Conservation (phyloP, 2,888 invertebrate species). For the Archips crataeganus region DNA sequence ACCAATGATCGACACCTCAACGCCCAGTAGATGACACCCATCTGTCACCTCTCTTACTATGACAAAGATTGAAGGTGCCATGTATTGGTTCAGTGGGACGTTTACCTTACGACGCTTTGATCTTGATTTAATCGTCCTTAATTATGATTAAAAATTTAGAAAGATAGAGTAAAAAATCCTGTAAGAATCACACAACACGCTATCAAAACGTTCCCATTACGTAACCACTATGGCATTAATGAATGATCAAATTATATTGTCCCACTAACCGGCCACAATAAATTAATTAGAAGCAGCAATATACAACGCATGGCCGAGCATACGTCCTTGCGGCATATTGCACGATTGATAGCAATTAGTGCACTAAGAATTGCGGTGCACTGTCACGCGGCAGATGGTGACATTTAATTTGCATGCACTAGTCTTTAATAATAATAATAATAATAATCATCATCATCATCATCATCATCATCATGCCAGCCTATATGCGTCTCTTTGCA, state of each 20-base stretch:
- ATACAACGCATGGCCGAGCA: slow-evolving; percentile 12
- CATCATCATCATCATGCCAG: too few species aligned
- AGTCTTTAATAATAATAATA: background rate
- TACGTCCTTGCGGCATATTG: slow-evolving; percentile 35
- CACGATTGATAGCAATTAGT: slow-evolving; percentile 26
- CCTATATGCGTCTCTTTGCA: too few species aligned
- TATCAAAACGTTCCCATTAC: slow-evolving; percentile 19
- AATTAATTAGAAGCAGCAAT: slow-evolving; percentile 30
- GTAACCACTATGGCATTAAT: slow-evolving; percentile 4
- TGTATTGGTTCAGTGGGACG: too few species aligned
- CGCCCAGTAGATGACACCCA: too few species aligned
- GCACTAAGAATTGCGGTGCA: slow-evolving; percentile 13
- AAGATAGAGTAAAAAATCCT: background rate
- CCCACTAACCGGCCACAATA: slow-evolving; percentile 21
- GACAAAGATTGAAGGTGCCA: too few species aligned
- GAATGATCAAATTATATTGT: slow-evolving; percentile 12
- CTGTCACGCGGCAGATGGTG: slow-evolving; percentile 17
- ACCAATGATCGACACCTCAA: too few species aligned
- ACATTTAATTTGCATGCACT: background rate
- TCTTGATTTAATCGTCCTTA: too few species aligned
- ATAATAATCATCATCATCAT: too few species aligned
- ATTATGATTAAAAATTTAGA: background rate
- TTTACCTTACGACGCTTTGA: too few species aligned
- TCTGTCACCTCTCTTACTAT: too few species aligned
- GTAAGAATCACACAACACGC: too few species aligned